Conservation (phyloP, 2,113 vertebrate genomes). For the Mustela nigripes region DNA sequence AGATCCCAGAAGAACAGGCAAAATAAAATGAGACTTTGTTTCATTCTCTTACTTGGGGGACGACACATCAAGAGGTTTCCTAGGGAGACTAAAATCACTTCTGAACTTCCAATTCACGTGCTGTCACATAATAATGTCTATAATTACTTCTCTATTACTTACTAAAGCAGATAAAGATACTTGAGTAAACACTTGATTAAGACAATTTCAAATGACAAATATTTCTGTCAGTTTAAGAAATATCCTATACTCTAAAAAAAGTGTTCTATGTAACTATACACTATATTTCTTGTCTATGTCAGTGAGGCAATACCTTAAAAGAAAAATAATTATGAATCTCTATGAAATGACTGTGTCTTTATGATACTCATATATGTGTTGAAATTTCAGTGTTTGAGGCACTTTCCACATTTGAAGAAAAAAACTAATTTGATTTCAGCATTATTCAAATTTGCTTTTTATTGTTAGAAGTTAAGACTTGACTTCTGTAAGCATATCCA, state of each 20-base stretch:
- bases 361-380: not conserved
- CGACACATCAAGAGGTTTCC: not conserved
- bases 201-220: not conserved
- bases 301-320: not conserved
- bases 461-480: not conserved
- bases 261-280: not conserved
- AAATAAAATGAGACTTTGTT: conserved; percentile 14
- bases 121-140: not conserved
- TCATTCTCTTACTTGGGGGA: not conserved
- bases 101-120: not conserved
- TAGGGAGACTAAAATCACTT: conserved; percentile 39
- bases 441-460: not conserved
- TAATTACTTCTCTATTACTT: not conserved
- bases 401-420: not conserved
- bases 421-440: not conserved
- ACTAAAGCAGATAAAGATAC: not conserved
- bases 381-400: not conserved
- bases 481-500: not conserved
- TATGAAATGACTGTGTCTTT: not conserved
- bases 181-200: not conserved
- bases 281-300: not conserved
- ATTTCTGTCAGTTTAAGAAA: conserved; percentile 4
- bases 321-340: not conserved
- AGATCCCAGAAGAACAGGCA: not conserved
- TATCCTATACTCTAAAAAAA: not conserved